These are phyloP conservation scores for Leguminivora glycinivorella DNA, from an alignment of 1,140 invertebrate species.

Conservation along the genomic window DNA sequence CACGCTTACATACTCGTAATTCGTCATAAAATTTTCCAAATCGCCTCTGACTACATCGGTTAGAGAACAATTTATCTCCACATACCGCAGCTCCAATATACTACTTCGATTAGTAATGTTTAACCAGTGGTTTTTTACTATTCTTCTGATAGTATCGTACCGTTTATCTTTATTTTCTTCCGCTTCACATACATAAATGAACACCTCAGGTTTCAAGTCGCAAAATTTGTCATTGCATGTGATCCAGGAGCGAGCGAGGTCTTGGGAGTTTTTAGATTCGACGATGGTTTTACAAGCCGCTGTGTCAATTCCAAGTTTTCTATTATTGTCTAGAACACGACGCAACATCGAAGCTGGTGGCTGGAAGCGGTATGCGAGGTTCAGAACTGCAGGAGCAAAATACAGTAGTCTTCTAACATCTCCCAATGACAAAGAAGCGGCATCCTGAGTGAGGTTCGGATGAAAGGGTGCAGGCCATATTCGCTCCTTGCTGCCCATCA, in stretches of 20 bases:
- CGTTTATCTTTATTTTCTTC: not conserved
- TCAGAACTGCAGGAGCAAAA: not conserved
- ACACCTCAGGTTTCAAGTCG: not conserved
- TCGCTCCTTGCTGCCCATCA: not conserved
- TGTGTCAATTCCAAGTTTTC: not conserved
- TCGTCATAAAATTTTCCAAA: not conserved
- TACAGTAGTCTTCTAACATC: not conserved
- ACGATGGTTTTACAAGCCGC: not conserved
- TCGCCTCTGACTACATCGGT: not conserved
- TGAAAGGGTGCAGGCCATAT: not conserved
- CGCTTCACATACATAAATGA: not conserved
- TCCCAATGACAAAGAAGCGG: not conserved
- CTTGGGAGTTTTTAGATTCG: not conserved
- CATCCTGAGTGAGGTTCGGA: not conserved
- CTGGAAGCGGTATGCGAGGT: not conserved
- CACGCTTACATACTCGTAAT: not conserved
- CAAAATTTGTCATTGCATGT: not conserved
- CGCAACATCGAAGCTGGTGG: conserved; percentile 2
- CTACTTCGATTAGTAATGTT: not conserved
- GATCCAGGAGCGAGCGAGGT: not conserved
- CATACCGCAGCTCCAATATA: not conserved
- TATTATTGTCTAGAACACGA: not conserved
- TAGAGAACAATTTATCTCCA: not conserved
- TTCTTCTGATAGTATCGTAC: not conserved
- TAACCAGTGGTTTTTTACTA: not conserved